Evolutionary conservation across 2,888 invertebrate genomes (phyloP), one percentile per base, ranked within the genome.

Genomic region (Ethmia dodecea): DNA sequence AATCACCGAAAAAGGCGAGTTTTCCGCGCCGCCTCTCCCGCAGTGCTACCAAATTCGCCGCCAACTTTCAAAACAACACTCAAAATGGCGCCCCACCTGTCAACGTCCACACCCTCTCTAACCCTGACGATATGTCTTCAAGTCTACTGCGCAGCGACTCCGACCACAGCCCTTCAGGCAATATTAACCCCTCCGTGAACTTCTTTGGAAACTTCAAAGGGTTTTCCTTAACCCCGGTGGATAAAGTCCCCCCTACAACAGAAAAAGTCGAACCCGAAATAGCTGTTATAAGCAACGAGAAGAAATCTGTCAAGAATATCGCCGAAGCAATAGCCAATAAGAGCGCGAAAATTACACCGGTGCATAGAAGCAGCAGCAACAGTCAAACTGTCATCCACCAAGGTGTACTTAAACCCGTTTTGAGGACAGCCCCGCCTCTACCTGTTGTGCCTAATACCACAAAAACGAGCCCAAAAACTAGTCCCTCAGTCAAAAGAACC

Each of bases 201-300:
- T 91, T 95, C 76, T 94, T 94, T 67, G 95, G 95, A 1, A 93
- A 94, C 56, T 95, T 94, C 78, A 94, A 94, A 73, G 95, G 95
- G 1, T 96, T 95, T 71, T 92, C 93, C 0, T 86, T 96, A 28
- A 88, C 90, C 0, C 93, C 93, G 0, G 80, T 92, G 0, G 88
- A 88, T 20, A 86, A 83, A 52, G 72, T 76, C 37, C 75, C 77
- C 5, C 72, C 74, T 0, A 43, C 52, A 13, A 57, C 49, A 42
- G 45, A 46, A 6, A 42, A 43, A 15, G 52, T 58, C 13, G 52
- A 53, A 1, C 27, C 45, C 3, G 62, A 52, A 26, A 49, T 47
- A 16, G 47, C 46, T 4, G 27, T 41, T 3, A 35, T 35, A 3
- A 44, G 45, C 28, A 35, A 27, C n/a, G 30, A 38, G 1, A 46